Base-by-base conservation (phyloP, 2,797 vertebrate species). In the Sarcophilus harrisii region DNA sequence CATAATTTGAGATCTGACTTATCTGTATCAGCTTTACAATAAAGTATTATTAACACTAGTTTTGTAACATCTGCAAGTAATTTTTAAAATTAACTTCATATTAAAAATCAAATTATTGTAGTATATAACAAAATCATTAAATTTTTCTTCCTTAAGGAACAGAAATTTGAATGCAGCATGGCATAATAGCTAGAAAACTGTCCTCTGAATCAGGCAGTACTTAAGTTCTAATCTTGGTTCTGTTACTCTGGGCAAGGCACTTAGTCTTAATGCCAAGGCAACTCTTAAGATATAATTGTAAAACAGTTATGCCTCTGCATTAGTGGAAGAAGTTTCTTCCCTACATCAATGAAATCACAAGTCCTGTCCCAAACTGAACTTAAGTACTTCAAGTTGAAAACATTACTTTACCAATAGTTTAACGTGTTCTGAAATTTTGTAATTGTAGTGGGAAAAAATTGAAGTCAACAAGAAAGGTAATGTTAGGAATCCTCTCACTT, bases 11-110 rank as follows among this genome's bases (percentile, higher is more conserved):
- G n/a, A 81, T 1, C 73, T 45, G 38, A 81, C 18, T 52, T 81
- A 24, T 81, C 21, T 81, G 21, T 45, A 16, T 81, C 21, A 45
- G 27, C 73, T 45, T 18, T 81, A 11, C 0, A 45, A 29, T 81
- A 81, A 24, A 81, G 58, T 58, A 58, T 8, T 45, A 27, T 45
- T 81, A 45, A 73, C 10, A 45, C 21, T 81, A 38, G 21, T 81
- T 57, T 38, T 96, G 52, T 95, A 93, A 96, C 21, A 96, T 96
- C 49, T 89, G 28, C 30, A 92, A 93, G 57, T 94, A 94, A 91
- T 27, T 59, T 90, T 2, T 96, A 92, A 95, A 95, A 87, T 92
- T 91, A 73, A 91, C n/a, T 96, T 96, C 10, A 90, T 94, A 54
- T 87, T 57, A 95, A 95, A 93, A 81, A 45, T 32, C 57, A 91